A percentile compares a stretch with the other conserved stretches of the same genome.
These are phyloP conservation scores for Florisuga fusca DNA, from an alignment of 2,797 vertebrate species.

Conservation along the genomic window DNA sequence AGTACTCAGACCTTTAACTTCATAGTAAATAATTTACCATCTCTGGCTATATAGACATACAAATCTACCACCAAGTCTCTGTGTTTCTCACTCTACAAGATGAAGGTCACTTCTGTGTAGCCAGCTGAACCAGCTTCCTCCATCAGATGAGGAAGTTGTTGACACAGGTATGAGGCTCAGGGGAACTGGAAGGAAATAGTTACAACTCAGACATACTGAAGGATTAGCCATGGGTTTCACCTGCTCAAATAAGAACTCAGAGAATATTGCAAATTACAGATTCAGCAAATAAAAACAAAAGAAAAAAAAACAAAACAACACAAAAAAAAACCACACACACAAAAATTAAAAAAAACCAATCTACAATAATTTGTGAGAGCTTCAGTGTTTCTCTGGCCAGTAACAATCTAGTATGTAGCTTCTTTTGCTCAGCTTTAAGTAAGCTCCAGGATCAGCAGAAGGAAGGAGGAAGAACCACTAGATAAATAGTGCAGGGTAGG, in stretches of 20 bases:
- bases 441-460: background rate
- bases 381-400: background rate
- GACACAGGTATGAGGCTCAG: background rate
- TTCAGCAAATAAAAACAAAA: background rate
- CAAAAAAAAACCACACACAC: too few species aligned
- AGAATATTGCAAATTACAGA: background rate
- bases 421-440: background rate
- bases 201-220: background rate
- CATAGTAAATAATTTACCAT: background rate
- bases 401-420: background rate
- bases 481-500: background rate
- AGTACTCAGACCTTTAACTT: background rate
- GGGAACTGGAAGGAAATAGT: background rate
- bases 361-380: background rate
- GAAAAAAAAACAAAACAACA: too few species aligned
- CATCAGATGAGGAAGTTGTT: background rate
- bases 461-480: background rate
- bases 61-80: background rate
- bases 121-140: background rate
- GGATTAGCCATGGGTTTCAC: background rate
- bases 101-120: accelerated
- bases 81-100: background rate
- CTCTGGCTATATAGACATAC: background rate
- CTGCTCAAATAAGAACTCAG: background rate
- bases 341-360: too few species aligned